Evolutionary conservation across 2,113 vertebrate species (phyloP).

Genomic region (Baryphthengus martii): DNA sequence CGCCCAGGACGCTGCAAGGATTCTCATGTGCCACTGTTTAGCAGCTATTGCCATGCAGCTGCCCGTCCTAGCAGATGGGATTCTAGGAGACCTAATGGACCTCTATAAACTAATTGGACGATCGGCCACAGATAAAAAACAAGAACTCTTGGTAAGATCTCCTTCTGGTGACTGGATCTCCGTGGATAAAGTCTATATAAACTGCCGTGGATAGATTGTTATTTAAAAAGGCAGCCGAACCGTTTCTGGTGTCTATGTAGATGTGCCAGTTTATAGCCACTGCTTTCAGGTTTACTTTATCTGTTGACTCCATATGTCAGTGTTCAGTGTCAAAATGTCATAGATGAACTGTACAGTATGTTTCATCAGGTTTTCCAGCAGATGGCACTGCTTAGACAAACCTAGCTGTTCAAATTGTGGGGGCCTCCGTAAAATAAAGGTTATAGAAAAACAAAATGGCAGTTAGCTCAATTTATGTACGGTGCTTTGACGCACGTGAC

Average conservation of each 20-base stretch:
- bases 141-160: conserved; percentile 90
- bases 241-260: neutral
- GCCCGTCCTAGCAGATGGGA: conserved; percentile 90
- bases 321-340: neutral
- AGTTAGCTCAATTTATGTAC: neutral
- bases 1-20: conserved; percentile 83
- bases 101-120: conserved; percentile 87
- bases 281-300: neutral
- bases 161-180: neutral
- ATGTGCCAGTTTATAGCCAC: neutral
- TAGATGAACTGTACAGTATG: neutral
- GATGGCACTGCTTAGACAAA: conserved; percentile 41
- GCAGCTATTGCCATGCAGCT: conserved; percentile 93
- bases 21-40: conserved; percentile 92
- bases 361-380: conserved; percentile 2
- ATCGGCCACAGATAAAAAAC: conserved; percentile 88
- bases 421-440: neutral
- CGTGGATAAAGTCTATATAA: neutral
- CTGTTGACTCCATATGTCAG: fast-evolving
- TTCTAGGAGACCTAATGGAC: conserved; percentile 92
- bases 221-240: neutral
- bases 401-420: neutral
- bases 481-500: neutral
- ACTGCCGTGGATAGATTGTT: neutral
- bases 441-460: neutral